Evolutionary conservation across 2,888 invertebrate genomes (phyloP), one percentile per base, ranked within the genome.

Genomic region (Nasonovia ribisnigri): DNA sequence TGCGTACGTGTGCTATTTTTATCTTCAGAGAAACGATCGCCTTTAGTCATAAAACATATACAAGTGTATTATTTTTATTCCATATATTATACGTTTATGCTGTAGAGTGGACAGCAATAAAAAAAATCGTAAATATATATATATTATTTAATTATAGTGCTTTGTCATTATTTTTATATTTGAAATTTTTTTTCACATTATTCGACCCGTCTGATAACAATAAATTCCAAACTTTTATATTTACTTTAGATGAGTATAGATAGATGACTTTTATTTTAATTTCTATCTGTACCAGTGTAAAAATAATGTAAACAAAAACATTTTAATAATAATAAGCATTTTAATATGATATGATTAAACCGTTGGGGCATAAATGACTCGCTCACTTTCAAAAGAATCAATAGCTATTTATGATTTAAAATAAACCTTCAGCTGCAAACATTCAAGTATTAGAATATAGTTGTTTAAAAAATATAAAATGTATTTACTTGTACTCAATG

Each of bases 181-280:
- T 42, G 8, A 6, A 36, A 36, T 36, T 67, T 36, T 77, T 77
- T 20, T 77, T 20, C 20, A 36, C 20, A 77, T 77, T 46, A 46
- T 67, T 77, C 36, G 36, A 5, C 6, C 36, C n/a, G 6, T 36
- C 77, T 42, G 8, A 84, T 54, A 20, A 77, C 51, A 29, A 54
- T 36, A 84, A 51, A 42, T 54, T 43, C 84, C 51, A 84, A 91
- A 84, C 29, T 91, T 91, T 91, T 91, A 84, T 91, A 91, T 91
- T 84, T 84, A 54, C 42, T 84, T 84, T 91, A 29, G 16, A 84
- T 84, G 8, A 51, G 54, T 84, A 48, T 43, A 20, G 1, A 42
- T 42, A 77, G 16, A 29, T 36, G 42, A 84, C 20, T 16, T n/a
- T 48, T 16, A 77, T 90, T 90, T 91, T 84, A 5, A 51, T 84